Evolutionary conservation across 2,888 invertebrate species (phyloP), one percentile per base, ranked within the genome.

Genomic region (Chironomus riparius): DNA sequence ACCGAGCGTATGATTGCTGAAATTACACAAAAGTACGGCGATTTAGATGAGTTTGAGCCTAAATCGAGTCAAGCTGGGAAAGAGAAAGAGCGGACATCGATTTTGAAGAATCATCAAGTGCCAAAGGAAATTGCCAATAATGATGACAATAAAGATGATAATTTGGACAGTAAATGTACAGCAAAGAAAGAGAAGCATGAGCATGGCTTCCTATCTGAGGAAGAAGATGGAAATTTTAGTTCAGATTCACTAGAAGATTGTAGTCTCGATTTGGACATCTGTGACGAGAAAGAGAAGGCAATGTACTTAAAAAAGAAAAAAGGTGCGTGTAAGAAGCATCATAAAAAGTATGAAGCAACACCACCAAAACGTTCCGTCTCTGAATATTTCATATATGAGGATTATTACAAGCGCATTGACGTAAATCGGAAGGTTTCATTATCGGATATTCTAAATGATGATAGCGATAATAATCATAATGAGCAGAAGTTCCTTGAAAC

Each of bases 161-260:
- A 38, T 38, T 38, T 38, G 10, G 10, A 38, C 7, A 38, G 7
- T 38, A 38, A 47, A 10, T 56, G 28, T n/a, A 74, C 75, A 10
- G 73, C 73, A 4, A 71, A 76, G 47, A 77, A 76, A 21, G 77
- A 77, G 50, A 76, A 77, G 56, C 76, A 78, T 47, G 78, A 78
- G 61, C 78, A 78, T 38, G 77, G 76, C 3, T 78, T 78, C 1
- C 78, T 81, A 68, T 79, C 81, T 0, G 83, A 86, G 77, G 90
- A 90, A 0, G 65, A 65, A 0, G 90, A 90, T 68, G 90, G 89
- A 0, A 91, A 90, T 80, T 92, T 92, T 79, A 92, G 92, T 71
- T 92, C 92, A 0, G 93, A 93, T 83, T 92, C 92, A 0, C 83
- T 93, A 73, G 92, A 93, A 83, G 91, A 91, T 78, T 89, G 88